Evolutionary conservation across 2,113 vertebrate genomes (phyloP), one percentile per base, ranked within the genome.

Genomic region (Ciconia stormi): DNA sequence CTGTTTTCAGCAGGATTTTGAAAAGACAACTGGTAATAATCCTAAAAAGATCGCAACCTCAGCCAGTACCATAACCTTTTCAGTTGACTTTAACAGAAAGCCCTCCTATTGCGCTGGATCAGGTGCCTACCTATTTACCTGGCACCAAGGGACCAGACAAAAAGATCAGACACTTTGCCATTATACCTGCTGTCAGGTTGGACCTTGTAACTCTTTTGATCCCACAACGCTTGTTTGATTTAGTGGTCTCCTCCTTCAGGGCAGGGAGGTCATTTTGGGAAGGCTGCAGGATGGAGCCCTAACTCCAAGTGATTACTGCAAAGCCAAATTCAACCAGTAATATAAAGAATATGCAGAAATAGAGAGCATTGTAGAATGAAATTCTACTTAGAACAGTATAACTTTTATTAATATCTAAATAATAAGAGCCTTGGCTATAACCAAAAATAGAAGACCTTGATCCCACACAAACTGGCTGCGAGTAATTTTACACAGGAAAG

Each of bases 401-500:
- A 50, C 88, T 94, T 96, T 88, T 95, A 94, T 86, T 95, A 96
- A 95, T 88, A 95, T 15, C 87, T 88, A 93, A 96, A 90, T 58
- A 63, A 92, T 78, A 91, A 82, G 72, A 87, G 93, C 70, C 78
- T 91, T 82, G 23, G 46, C 78, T 72, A 94, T 26, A 80, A 70
- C 70, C 78, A 95, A 91, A 94, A 95, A 95, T 79, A 94, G 91
- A 91, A 92, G 96, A 79, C 85, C 95, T 70, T 83, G 87, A 95
- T 94, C 93, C 96, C 89, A 95, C 94, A 96, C 78, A 91, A 87
- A 89, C 55, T 73, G 87, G 30, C 74, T 95, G 59, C 72, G 81
- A 96, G 95, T 96, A 96, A 97, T 94, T 93, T 97, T 94, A 93
- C 82, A 88, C 70, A 82, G 87, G 70, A 70, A 95, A 97, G 91